These are phyloP conservation scores for Drosophila heteroneura DNA, from an alignment of 2,888 invertebrate genomes.

Conservation along the genomic window DNA sequence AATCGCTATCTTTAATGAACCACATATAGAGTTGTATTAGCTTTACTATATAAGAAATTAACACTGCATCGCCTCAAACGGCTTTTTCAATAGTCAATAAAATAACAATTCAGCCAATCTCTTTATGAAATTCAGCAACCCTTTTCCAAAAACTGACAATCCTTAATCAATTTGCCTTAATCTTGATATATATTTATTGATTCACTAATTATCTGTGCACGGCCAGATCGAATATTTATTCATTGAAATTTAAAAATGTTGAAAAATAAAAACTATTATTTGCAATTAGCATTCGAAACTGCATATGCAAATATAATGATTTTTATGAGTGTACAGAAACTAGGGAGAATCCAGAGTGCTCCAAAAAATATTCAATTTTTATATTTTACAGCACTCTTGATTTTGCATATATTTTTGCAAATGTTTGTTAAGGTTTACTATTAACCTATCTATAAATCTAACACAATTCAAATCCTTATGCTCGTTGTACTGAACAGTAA, in stretches of 20 bases:
- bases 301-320: not conserved
- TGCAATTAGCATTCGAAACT: not conserved
- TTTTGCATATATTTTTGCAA: not conserved
- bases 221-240: not conserved
- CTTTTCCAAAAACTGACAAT: not conserved
- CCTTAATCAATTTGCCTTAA: not conserved
- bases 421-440: not conserved
- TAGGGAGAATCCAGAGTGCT: not conserved
- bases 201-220: rapidly evolving
- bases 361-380: not conserved
- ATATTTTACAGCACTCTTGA: not conserved
- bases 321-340: not conserved
- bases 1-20: not conserved
- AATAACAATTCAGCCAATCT: not conserved
- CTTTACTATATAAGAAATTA: not conserved
- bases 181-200: not conserved
- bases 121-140: not conserved
- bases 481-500: not conserved
- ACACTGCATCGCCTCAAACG: not conserved
- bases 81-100: not conserved
- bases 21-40: too few species aligned
- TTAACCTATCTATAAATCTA: not conserved
- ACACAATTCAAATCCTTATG: not conserved
- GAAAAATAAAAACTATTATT: not conserved
- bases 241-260: not conserved